phyloP scores from a whole-genome alignment of 2,797 vertebrate species.

The Eleutherodactylus coqui region DNA sequence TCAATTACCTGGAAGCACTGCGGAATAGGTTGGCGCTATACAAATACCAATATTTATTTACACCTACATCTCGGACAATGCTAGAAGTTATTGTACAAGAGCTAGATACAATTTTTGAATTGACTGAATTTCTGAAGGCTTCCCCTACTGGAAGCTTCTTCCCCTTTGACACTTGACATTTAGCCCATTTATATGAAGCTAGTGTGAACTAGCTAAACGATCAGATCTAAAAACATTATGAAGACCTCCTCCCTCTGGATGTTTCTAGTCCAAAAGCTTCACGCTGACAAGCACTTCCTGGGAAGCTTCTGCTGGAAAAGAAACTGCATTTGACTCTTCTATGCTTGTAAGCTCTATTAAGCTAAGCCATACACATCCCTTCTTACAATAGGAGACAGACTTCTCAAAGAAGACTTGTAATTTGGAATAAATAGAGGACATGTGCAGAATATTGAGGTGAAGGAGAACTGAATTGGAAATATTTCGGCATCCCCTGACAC shows the following conservation, averaged over 20 bases:
- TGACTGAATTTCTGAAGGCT: not conserved
- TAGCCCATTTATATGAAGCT: not conserved
- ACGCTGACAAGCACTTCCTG: slow-evolving; percentile 48
- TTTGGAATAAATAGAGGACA: slow-evolving; percentile 24
- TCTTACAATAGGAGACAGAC: slow-evolving; percentile 8
- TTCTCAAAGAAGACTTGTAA: slow-evolving; percentile 39
- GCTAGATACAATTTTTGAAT: not conserved
- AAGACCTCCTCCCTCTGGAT: slow-evolving; percentile 21
- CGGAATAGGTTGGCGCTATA: too few species aligned
- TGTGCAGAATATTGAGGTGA: slow-evolving; percentile 24
- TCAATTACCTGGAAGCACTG: too few species aligned
- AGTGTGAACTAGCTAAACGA: slow-evolving; percentile 5
- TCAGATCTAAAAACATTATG: not conserved
- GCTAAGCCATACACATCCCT: slow-evolving; percentile 5
- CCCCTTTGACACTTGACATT: not conserved
- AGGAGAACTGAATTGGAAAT: slow-evolving; percentile 12
- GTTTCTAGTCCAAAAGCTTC: slow-evolving; percentile 30
- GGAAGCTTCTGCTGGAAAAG: slow-evolving; percentile 21
- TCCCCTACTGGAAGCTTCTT: not conserved
- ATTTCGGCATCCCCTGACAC: slow-evolving; percentile 15
- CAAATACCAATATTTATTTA: too few species aligned
- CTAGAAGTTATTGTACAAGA: not conserved
- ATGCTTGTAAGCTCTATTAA: slow-evolving; percentile 31
- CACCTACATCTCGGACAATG: not conserved
- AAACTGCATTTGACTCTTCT: slow-evolving; percentile 35